phyloP scores from a whole-genome alignment of 1,140 invertebrate genomes.

The Panagrolaimus sp. region DNA sequence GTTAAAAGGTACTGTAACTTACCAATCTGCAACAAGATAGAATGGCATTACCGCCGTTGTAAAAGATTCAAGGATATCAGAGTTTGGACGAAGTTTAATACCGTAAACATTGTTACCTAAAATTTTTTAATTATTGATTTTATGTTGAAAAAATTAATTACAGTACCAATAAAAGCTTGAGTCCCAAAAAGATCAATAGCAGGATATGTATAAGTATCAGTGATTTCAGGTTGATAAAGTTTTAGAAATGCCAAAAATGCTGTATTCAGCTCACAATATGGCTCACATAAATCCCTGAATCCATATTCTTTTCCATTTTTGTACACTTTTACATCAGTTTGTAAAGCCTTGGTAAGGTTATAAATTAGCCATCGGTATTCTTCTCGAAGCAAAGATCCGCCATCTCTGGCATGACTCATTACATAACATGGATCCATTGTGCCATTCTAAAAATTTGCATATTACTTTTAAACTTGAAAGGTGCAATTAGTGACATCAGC shows the following conservation, averaged over 20 bases:
- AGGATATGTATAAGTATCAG: constrained; percentile 53
- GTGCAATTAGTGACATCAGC: background rate
- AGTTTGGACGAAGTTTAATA: constrained; percentile 38
- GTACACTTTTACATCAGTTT: constrained; percentile 47
- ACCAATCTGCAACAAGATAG: constrained; percentile 51
- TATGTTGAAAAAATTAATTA: no score
- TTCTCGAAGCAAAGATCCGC: constrained; percentile 43
- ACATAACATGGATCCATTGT: constrained; percentile 56
- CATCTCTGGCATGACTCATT: constrained; percentile 52
- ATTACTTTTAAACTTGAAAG: constrained; percentile 18
- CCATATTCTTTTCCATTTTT: constrained; percentile 34
- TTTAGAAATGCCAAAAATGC: constrained; percentile 57
- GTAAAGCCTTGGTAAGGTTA: constrained; percentile 49
- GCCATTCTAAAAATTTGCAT: constrained; percentile 31
- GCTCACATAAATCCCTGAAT: constrained; percentile 54
- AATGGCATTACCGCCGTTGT: constrained; percentile 54
- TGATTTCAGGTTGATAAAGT: constrained; percentile 50
- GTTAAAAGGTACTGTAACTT: constrained; percentile 34
- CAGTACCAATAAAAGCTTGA: constrained; percentile 55
- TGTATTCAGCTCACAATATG: constrained; percentile 58
- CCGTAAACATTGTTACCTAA: constrained; percentile 56
- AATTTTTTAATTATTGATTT: constrained; percentile 21
- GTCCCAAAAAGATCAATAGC: constrained; percentile 56
- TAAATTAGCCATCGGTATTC: constrained; percentile 49
- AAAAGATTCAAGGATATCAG: constrained; percentile 40